Evolutionary conservation across 2,888 invertebrate genomes (phyloP), one percentile per base, ranked within the genome.

Genomic region (Drosophila austrosaltans): DNA sequence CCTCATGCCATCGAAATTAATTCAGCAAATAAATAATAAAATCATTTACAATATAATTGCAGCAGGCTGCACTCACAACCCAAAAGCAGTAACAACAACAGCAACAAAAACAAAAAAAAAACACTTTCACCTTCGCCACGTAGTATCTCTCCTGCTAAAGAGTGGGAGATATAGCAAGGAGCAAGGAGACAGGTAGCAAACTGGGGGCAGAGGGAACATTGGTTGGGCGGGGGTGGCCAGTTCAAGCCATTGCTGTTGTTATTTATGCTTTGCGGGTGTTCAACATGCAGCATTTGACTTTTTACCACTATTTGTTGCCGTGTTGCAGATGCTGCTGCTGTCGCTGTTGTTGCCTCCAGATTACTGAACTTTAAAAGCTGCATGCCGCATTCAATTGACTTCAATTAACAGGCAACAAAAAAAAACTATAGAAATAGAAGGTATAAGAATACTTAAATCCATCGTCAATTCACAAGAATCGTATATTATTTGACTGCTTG

Each of bases 21-120:
- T 87, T 83, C 82, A 78, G 68, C 82, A 87, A 87, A 85, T 87
- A 86, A 85, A 85, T 85, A 85, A 85, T 86, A 86, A 85, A 85
- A 87, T 86, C 85, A 85, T 85, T 85, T 85, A 86, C 86, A 85
- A 87, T 87, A 86, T 85, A 87, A 85, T 87, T 87, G 86, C 86
- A 76, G 53, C 63, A 65, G 64, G 42, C 69, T 48, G 48, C 22
- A 36, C 10, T 36, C 36, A 36, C 36, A 36, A 10, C 36, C 36
- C 36, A 36, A 36, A 36, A 48, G 48, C 48, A 48, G 25, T 12
- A 48, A 10, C 48, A 22, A 48, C 8, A 48, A 22, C 20, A 48
- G 20, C 20, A 20, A 48, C 7, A 48, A 48, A 58, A 32, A 8
- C 63, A 53, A 66, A 57, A 71, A 71, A 76, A 66, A 62, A 87